Conservation (phyloP, 2,113 vertebrate genomes). For the Elaphurus davidianus region DNA sequence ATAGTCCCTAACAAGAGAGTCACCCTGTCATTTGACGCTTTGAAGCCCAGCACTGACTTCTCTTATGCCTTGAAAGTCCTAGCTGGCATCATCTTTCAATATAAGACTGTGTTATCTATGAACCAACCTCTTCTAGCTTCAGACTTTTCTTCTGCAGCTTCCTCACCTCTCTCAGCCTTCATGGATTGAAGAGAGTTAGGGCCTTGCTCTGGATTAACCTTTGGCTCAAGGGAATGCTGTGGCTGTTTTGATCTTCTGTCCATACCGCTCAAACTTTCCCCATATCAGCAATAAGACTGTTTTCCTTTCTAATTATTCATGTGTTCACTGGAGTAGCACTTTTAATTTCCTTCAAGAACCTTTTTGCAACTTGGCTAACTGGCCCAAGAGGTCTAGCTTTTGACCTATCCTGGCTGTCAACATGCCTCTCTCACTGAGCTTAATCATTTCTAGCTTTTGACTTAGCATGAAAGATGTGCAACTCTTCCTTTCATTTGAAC, state of each 20-base stretch:
- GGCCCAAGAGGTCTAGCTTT: not conserved
- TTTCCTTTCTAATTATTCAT: not conserved
- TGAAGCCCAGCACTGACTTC: not conserved
- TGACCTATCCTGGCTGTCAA: not conserved
- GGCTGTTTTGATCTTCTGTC: not conserved
- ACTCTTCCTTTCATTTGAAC: not conserved
- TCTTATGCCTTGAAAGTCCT: not conserved
- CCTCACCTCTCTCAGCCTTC: not conserved
- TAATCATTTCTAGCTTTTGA: not conserved
- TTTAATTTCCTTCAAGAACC: not conserved
- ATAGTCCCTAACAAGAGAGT: not conserved
- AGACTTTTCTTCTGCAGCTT: not conserved
- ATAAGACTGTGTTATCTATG: not conserved
- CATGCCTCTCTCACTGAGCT: not conserved
- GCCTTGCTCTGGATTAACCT: not conserved
- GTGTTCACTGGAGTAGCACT: not conserved
- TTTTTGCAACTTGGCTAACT: not conserved
- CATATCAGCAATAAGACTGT: not conserved
- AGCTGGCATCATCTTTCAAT: not conserved
- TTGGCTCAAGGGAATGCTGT: not conserved
- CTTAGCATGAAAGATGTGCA: not conserved
- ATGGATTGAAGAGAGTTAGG: not conserved
- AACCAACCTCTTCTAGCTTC: not conserved
- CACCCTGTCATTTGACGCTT: not conserved
- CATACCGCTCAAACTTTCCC: not conserved